Conservation (phyloP, 2,888 invertebrate genomes). For the Trichogramma dendrolimi region DNA sequence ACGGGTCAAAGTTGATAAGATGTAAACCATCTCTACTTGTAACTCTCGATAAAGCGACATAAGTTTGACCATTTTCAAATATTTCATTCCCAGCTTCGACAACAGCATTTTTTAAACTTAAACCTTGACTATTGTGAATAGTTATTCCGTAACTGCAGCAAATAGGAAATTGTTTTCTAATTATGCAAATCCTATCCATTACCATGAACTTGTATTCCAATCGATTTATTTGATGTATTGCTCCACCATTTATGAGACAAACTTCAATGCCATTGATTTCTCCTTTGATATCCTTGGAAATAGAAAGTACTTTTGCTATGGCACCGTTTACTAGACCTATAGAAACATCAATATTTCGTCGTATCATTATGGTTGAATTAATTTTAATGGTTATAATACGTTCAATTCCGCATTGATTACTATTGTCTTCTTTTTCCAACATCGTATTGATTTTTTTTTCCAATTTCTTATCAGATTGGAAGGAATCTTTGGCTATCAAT, state of each 20-base stretch:
- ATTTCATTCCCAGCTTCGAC: constrained; percentile 31
- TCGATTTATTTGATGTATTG: constrained; percentile 28
- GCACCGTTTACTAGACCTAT: constrained; percentile 36
- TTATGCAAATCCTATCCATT: constrained; percentile 13
- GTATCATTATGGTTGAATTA: constrained; percentile 30
- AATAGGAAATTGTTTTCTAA: constrained; percentile 22
- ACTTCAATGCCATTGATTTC: constrained; percentile 27
- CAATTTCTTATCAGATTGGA: constrained; percentile 3
- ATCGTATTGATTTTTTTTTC: constrained; percentile 1
- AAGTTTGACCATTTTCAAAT: no score
- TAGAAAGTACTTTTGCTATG: constrained; percentile 29
- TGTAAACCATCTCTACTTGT: no score
- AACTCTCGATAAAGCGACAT: no score
- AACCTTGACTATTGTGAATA: constrained; percentile 34
- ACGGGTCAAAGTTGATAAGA: no score
- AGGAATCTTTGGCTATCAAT: background rate
- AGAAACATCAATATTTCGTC: constrained; percentile 35
- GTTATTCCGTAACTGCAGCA: constrained; percentile 22
- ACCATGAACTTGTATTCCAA: constrained; percentile 33
- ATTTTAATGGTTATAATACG: constrained; percentile 4
- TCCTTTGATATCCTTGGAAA: constrained; percentile 16
- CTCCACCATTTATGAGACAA: constrained; percentile 29
- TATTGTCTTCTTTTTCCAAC: background rate
- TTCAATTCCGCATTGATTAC: no score
- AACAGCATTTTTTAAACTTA: constrained; percentile 32